Evolutionary conservation across 2,888 invertebrate genomes (phyloP).

Genomic region (Clostera curtula): DNA sequence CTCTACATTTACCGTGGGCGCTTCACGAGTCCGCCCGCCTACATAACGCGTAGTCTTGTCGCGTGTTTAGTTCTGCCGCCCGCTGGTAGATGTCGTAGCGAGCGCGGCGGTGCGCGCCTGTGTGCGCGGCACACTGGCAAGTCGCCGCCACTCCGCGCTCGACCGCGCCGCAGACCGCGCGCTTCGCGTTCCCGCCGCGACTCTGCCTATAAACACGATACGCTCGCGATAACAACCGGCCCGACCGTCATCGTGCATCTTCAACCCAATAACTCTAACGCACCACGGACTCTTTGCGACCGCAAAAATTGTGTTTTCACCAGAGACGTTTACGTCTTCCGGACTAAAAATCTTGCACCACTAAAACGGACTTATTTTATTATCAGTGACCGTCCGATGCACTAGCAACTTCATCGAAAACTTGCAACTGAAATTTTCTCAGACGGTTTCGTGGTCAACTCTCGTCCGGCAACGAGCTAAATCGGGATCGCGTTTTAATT

Average conservation of each 20-base stretch:
- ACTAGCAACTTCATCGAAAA: constrained; percentile 23
- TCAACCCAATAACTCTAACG: constrained; percentile 45
- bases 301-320: constrained; percentile 17
- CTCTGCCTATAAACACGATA: constrained; percentile 42
- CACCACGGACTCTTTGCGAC: constrained; percentile 28
- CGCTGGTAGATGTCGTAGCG: constrained; percentile 53
- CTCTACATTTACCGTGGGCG: constrained; percentile 27
- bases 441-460: constrained; percentile 42
- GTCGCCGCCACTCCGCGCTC: constrained; percentile 69
- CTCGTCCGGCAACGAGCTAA: constrained; percentile 63
- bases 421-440: constrained; percentile 20
- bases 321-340: constrained; percentile 13
- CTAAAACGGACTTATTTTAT: constrained; percentile 36
- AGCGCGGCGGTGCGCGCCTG: constrained; percentile 45
- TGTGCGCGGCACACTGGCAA: constrained; percentile 56
- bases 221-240: constrained; percentile 55
- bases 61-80: constrained; percentile 45
- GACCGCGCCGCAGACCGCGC: constrained; percentile 67
- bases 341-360: constrained; percentile 27
- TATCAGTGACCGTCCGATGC: constrained; percentile 52
- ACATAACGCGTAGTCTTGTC: constrained; percentile 24
- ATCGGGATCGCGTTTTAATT: constrained; percentile 71
- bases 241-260: constrained; percentile 27
- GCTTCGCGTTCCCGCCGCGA: constrained; percentile 48
- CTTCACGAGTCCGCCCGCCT: constrained; percentile 45